A percentile compares a stretch with the other conserved stretches of the same genome.
Conservation (phyloP, 2,888 invertebrate genomes). For the Trisateles emortualis region DNA sequence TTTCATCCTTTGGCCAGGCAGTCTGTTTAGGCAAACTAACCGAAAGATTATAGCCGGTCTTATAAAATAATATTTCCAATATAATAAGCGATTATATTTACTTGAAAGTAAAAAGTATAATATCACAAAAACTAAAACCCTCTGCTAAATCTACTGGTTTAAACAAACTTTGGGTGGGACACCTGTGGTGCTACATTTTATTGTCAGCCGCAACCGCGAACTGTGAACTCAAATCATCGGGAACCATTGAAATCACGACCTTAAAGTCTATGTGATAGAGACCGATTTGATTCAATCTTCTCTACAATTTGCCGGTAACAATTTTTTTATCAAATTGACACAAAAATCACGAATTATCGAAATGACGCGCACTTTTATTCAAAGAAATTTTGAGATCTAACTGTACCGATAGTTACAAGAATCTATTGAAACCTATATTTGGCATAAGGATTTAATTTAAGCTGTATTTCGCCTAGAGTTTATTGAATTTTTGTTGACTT, state of each 20-base stretch:
- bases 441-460: constrained; percentile 5
- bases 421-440: constrained; percentile 9
- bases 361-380: constrained; percentile 66
- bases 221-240: neutral
- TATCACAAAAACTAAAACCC: neutral
- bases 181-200: constrained; percentile 15
- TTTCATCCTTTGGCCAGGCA: too few relatives aligned
- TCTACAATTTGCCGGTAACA: constrained; percentile 8
- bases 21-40: too few relatives aligned
- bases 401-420: constrained; percentile 54
- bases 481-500: constrained; percentile 9
- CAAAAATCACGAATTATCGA: constrained; percentile 69
- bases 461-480: neutral
- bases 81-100: neutral
- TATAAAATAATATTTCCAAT: neutral
- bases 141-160: constrained; percentile 1
- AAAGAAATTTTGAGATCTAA: constrained; percentile 61
- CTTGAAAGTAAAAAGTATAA: neutral
- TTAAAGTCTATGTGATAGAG: constrained; percentile 8
- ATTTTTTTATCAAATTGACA: constrained; percentile 46
- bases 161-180: constrained; percentile 6
- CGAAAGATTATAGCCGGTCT: too few relatives aligned
- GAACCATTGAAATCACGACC: constrained; percentile 4
- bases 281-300: constrained; percentile 11
- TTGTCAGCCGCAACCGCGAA: neutral